Conservation (phyloP, 1,140 invertebrate species). For the Lasioglossum baleicum region DNA sequence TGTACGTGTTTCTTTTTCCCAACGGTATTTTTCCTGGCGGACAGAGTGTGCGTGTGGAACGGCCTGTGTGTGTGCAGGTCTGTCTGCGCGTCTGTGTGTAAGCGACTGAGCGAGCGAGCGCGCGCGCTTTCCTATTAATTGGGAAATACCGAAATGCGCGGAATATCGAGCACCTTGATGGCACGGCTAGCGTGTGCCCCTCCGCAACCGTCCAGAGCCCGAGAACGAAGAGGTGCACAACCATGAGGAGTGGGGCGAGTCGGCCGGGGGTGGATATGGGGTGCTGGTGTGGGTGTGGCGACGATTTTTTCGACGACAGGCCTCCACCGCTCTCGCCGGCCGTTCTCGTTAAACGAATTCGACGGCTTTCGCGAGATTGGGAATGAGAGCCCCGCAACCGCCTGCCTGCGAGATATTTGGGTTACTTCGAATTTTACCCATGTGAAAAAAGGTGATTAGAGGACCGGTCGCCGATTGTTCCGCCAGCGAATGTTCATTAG, state of each 20-base stretch:
- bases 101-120: neutral
- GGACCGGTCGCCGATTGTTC: slow-evolving; percentile 42
- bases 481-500: slow-evolving; percentile 44
- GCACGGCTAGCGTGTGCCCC: slow-evolving; percentile 60
- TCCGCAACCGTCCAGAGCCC: slow-evolving; percentile 42
- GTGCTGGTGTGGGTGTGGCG: slow-evolving; percentile 61
- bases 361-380: slow-evolving; percentile 65
- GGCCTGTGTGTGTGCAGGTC: no score
- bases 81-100: neutral
- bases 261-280: neutral
- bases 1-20: slow-evolving; percentile 39
- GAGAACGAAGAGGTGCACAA: slow-evolving; percentile 44
- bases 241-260: slow-evolving; percentile 22
- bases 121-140: slow-evolving; percentile 63
- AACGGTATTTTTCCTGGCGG: neutral
- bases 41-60: neutral
- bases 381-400: slow-evolving; percentile 44
- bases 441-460: slow-evolving; percentile 53
- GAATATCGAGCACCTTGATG: slow-evolving; percentile 67
- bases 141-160: slow-evolving; percentile 66
- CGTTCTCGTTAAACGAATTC: slow-evolving; percentile 67
- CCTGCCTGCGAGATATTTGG: slow-evolving; percentile 55
- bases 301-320: slow-evolving; percentile 67
- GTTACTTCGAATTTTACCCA: slow-evolving; percentile 52
- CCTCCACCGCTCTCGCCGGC: slow-evolving; percentile 51